Percentiles rank a stretch among this genome's conserved stretches.
These are phyloP conservation scores for Zaprionus camerounensis DNA, from an alignment of 1,140 invertebrate genomes.

Conservation along the genomic window DNA sequence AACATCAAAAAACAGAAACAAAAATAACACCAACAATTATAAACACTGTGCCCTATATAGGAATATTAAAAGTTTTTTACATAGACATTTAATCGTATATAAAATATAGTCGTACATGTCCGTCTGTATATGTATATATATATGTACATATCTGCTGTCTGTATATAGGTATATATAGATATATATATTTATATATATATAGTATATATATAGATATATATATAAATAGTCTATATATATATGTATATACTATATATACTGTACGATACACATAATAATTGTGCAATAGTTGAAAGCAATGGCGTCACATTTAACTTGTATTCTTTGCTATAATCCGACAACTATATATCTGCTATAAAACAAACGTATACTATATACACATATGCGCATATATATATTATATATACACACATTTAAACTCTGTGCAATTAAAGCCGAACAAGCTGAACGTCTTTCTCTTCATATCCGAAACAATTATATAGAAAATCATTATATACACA, in stretches of 20 bases:
- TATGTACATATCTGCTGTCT: constrained; percentile 4
- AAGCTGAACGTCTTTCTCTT: constrained; percentile 16
- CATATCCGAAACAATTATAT: constrained; percentile 12
- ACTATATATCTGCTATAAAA: constrained; percentile 7
- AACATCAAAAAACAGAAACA: not conserved
- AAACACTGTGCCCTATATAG: constrained; percentile 31
- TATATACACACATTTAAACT: constrained; percentile 3
- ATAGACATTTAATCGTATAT: constrained; percentile 18
- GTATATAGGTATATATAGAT: constrained; percentile 28
- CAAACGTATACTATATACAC: not conserved
- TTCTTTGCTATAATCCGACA: constrained; percentile 28
- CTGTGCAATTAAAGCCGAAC: constrained; percentile 25
- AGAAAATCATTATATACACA: not conserved
- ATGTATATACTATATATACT: constrained; percentile 17
- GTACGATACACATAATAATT: constrained; percentile 38
- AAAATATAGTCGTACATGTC: constrained; percentile 6
- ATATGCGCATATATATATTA: constrained; percentile 25
- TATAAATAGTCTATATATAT: no score
- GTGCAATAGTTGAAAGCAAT: constrained; percentile 69
- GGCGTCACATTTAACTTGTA: constrained; percentile 20
- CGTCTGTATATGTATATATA: constrained; percentile 9
- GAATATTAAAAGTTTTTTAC: constrained; percentile 4
- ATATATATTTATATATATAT: constrained; percentile 14
- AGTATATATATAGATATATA: constrained; percentile 21
- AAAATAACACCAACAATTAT: constrained; percentile 9